A percentile compares a stretch with the other conserved stretches of the same genome.
phyloP scores from a whole-genome alignment of 2,797 vertebrate species.

The Prunella strophiata region DNA sequence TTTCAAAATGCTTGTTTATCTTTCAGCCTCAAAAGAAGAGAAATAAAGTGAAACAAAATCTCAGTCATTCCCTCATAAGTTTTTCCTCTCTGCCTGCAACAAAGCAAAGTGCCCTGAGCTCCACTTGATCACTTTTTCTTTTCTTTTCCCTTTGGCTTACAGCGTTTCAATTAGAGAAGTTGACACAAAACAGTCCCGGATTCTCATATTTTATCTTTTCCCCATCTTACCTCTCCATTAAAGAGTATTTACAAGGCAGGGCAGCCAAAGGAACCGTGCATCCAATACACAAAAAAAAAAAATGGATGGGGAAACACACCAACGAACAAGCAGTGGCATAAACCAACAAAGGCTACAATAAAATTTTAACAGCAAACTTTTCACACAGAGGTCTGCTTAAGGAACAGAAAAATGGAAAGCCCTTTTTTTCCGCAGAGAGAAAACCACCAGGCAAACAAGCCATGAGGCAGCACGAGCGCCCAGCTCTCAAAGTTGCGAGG shows the following conservation, averaged over 20 bases:
- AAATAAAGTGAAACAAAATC: background rate
- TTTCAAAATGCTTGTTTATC: background rate
- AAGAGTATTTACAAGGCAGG: background rate
- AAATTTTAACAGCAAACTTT: background rate
- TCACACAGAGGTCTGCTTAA: background rate
- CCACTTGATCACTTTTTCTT: background rate
- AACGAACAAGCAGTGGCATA: background rate
- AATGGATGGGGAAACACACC: background rate
- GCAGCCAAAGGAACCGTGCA: background rate
- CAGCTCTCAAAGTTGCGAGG: background rate
- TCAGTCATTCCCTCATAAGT: background rate
- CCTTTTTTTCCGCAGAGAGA: background rate
- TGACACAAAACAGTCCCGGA: background rate
- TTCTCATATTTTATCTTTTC: background rate
- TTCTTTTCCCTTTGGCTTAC: background rate
- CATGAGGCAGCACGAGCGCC: accelerated
- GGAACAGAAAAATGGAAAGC: background rate
- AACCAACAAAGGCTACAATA: background rate
- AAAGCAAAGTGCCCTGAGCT: background rate
- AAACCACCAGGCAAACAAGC: background rate
- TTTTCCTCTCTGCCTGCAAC: background rate
- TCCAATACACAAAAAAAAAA: background rate
- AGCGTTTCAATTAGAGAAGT: background rate
- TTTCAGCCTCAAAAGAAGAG: background rate
- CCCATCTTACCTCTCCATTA: background rate